Evolutionary conservation across 2,113 vertebrate species (phyloP).

Genomic region (Pygoscelis antarcticus): DNA sequence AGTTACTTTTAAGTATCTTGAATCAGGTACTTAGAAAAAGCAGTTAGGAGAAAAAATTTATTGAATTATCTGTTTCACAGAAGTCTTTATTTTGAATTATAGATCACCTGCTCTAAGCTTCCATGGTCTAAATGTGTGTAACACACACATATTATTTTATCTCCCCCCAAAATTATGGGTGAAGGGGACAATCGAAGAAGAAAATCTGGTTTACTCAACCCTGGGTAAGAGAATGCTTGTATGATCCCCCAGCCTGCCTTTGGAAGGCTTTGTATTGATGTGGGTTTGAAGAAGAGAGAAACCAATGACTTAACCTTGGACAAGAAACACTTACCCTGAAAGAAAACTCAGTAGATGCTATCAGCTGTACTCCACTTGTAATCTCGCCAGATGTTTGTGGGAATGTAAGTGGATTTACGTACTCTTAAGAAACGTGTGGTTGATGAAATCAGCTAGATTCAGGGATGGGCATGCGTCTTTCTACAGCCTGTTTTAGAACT

Average conservation of each 20-base stretch:
- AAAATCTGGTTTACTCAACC: background rate
- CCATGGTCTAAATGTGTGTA: background rate
- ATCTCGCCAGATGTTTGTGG: background rate
- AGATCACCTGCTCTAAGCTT: background rate
- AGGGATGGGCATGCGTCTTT: background rate
- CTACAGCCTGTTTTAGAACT: background rate
- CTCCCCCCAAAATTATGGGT: rapidly evolving
- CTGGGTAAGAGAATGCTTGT: background rate
- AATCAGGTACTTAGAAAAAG: background rate
- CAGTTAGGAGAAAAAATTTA: background rate
- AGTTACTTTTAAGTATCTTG: background rate
- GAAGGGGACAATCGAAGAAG: background rate
- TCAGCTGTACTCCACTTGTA: background rate
- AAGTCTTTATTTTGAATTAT: background rate
- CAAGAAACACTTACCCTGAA: background rate
- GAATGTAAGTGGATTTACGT: background rate
- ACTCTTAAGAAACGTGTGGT: background rate
- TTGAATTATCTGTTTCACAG: background rate
- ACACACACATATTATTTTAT: background rate
- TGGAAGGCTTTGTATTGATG: background rate
- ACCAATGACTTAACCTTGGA: background rate
- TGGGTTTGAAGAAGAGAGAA: background rate
- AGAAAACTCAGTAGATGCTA: background rate
- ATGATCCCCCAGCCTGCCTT: background rate
- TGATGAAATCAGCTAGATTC: background rate